Base-by-base conservation (phyloP, 1,140 invertebrate genomes). In the Planococcus citri region DNA sequence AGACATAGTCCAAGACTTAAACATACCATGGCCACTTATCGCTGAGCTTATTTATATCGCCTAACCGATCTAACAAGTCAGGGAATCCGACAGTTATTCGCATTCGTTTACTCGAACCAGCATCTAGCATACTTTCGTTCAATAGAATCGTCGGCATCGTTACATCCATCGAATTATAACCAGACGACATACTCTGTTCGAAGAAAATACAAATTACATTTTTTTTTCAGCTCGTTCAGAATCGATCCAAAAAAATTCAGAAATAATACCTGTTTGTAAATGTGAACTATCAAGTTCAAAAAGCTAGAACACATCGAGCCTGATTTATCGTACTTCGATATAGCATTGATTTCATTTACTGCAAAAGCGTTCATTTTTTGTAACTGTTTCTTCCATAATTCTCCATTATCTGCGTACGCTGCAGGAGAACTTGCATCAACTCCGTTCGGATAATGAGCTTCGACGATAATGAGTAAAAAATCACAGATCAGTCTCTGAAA, bases 1-100 rank as follows among this genome's bases (percentile, higher is more conserved):
- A 12, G 12, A 51, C 12, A 9, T n/a, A n/a, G n/a, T n/a, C n/a
- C n/a, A n/a, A n/a, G n/a, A n/a, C n/a, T n/a, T n/a, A n/a, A n/a
- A n/a, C 41, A 20, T 17, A 64, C 60, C 60, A 64, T 9, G 60
- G 60, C 60, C 60, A 64, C 60, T 24, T 64, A 25, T 64, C 60
- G 20, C 8, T 24, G 9, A 27, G 17, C 6, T 25, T 22, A 64
- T 12, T 12, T 3, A 64, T 17, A 25, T 24, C 21, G 20, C 24
- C 4, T 25, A 64, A 20, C 6, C 60, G 21, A 17, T 64, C 60
- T 25, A 64, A 4, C 21, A 64, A 9, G 24, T 25, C 60, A 25
- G 60, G 25, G 6, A 64, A 64, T 27, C 60, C 60, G 60, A 10
- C 10, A 25, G 21, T 64, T 1, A 64, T 64, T 17, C 60, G 12